Percentiles rank a stretch among this genome's conserved stretches.
Conservation (phyloP, 2,888 invertebrate species). For the Sclerodermus sp. region DNA sequence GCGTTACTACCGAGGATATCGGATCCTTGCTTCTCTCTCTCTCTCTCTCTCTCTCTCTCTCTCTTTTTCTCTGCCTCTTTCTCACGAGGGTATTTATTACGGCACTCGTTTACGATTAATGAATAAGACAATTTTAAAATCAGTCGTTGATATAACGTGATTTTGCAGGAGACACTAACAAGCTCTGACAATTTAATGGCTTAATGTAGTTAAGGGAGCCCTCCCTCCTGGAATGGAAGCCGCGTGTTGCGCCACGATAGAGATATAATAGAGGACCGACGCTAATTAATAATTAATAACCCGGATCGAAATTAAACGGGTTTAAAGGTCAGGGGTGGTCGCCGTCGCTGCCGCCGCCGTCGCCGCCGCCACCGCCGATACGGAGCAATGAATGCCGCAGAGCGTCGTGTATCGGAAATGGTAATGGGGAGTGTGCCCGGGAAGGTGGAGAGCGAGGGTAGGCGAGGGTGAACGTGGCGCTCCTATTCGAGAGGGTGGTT, state of each 20-base stretch:
- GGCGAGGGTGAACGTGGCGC: conserved; percentile 18
- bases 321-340: conserved; percentile 43
- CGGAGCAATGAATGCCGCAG: conserved; percentile 36
- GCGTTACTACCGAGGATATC: no score
- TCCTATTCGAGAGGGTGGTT: conserved; percentile 44
- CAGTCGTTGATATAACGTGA: no score
- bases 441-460: conserved; percentile 25
- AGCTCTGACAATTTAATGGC: conserved; percentile 49
- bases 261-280: conserved; percentile 51
- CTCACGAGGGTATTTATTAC: no score
- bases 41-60: no score
- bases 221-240: no score
- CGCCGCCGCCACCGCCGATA: conserved; percentile 25
- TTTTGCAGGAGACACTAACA: conserved; percentile 30
- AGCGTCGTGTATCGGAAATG: conserved; percentile 45
- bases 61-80: no score
- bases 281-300: conserved; percentile 58
- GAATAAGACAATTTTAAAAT: no score
- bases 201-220: conserved; percentile 38
- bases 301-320: conserved; percentile 55
- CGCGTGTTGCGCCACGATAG: conserved; percentile 46
- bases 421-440: conserved; percentile 26
- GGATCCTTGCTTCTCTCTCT: no score
- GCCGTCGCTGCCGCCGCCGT: conserved; percentile 6
- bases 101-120: no score